These are phyloP conservation scores for Anhinga rufa DNA, from an alignment of 2,113 vertebrate species.

Conservation along the genomic window DNA sequence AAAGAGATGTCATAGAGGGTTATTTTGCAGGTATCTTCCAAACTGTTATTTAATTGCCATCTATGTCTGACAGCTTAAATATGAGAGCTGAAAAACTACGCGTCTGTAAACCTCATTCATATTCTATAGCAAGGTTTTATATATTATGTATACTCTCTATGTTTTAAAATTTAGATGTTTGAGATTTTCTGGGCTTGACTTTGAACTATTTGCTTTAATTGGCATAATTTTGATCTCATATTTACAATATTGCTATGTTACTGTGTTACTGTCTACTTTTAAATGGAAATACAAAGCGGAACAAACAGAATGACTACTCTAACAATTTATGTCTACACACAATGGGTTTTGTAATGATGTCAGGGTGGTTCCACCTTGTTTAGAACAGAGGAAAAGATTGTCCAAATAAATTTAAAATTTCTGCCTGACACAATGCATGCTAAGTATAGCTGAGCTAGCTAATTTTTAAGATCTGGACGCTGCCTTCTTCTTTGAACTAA, in stretches of 20 bases:
- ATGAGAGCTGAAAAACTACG: not conserved
- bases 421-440: not conserved
- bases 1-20: not conserved
- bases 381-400: not conserved
- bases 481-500: not conserved
- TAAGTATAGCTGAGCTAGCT: not conserved
- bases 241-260: not conserved
- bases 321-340: not conserved
- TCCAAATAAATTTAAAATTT: not conserved
- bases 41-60: not conserved
- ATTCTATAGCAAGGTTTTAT: not conserved
- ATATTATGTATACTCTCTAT: not conserved
- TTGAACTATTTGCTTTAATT: not conserved
- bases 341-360: not conserved
- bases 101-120: not conserved
- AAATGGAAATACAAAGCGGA: not conserved
- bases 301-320: not conserved
- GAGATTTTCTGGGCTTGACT: not conserved
- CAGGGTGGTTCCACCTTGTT: not conserved
- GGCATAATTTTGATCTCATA: not conserved
- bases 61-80: not conserved
- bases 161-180: not conserved
- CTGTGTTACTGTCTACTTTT: not conserved
- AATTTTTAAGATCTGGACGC: not conserved
- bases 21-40: not conserved